Evolutionary conservation across 2,888 invertebrate species (phyloP).

Genomic region (Litoditis marina): DNA sequence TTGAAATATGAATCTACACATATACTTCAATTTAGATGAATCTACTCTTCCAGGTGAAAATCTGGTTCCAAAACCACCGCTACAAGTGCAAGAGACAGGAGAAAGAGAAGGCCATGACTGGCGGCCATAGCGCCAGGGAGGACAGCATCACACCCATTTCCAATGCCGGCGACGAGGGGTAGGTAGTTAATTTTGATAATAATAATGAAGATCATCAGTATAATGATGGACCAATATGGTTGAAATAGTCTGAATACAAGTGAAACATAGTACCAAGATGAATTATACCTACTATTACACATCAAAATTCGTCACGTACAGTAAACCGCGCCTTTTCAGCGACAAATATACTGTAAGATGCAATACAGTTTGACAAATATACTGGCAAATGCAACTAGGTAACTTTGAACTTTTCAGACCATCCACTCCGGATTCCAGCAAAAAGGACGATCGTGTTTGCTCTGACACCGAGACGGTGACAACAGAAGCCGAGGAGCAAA

Average conservation of each 20-base stretch:
- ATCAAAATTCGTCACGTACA: too few species aligned
- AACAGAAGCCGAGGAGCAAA: slow-evolving; percentile 6
- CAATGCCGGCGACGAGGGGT: slow-evolving; percentile 24
- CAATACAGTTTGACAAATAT: too few species aligned
- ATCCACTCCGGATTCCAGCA: slow-evolving; percentile 1
- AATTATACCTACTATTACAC: too few species aligned
- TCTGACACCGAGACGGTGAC: slow-evolving; percentile 13
- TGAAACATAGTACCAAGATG: neutral
- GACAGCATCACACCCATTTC: slow-evolving; percentile 23
- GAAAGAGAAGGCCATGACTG: slow-evolving; percentile 45
- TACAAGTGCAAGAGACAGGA: slow-evolving; percentile 38
- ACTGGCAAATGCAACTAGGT: too few species aligned
- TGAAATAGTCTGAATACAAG: too few species aligned
- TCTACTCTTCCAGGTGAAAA: slow-evolving; percentile 37
- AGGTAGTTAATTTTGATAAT: neutral
- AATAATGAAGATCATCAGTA: too few species aligned
- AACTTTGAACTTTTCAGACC: slow-evolving; percentile 1
- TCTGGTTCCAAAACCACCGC: slow-evolving; percentile 34
- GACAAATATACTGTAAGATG: too few species aligned
- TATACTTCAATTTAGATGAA: too few species aligned
- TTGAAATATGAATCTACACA: too few species aligned
- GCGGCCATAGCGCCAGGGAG: slow-evolving; percentile 28
- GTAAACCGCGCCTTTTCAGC: too few species aligned
- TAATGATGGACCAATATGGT: too few species aligned
- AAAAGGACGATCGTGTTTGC: slow-evolving; percentile 12